Conservation (phyloP, 1,140 invertebrate species). For the Pomacea maculata region DNA sequence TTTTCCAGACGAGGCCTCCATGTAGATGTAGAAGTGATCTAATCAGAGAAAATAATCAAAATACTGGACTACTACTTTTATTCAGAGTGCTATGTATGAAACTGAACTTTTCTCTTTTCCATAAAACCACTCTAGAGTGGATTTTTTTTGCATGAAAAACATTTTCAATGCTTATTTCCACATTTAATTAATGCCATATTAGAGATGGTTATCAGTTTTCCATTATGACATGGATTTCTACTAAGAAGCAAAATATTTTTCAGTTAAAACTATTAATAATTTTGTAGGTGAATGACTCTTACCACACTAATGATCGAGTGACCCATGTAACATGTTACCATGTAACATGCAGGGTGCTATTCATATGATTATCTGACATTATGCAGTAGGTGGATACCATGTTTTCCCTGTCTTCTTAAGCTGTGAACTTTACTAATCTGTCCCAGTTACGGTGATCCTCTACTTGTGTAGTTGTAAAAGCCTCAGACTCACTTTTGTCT, state of each 20-base stretch:
- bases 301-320: background rate
- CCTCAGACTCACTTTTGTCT: conserved; percentile 12
- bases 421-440: background rate
- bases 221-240: background rate
- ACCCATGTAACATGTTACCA: background rate
- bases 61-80: background rate
- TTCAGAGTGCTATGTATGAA: background rate
- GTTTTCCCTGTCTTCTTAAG: background rate
- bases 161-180: too few species aligned
- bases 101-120: background rate
- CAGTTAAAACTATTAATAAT: too few species aligned
- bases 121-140: background rate
- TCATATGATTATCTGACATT: background rate
- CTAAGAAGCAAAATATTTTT: background rate
- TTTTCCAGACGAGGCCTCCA: conserved; percentile 33
- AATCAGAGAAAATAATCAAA: background rate
- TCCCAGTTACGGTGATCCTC: too few species aligned
- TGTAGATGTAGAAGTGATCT: conserved; percentile 48
- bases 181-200: too few species aligned
- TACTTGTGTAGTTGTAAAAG: background rate
- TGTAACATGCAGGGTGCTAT: background rate
- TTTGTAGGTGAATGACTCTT: background rate
- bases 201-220: too few species aligned
- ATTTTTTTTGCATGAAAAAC: too few species aligned
- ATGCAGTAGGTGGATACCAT: background rate